Conservation (phyloP, 1,140 invertebrate species). For the Aricia agestis region DNA sequence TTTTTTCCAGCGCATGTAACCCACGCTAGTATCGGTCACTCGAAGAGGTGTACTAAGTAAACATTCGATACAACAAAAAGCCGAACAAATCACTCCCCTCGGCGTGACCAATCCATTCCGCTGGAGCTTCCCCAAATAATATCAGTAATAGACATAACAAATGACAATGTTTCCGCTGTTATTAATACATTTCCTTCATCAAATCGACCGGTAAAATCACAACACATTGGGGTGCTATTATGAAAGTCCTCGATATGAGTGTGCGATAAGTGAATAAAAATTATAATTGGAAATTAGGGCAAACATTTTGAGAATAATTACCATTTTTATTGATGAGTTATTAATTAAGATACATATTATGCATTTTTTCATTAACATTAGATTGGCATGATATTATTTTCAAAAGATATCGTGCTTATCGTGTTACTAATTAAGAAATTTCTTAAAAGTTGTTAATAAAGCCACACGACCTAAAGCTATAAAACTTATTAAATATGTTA, state of each 20-base stretch:
- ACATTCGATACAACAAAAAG: constrained; percentile 21
- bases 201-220: constrained; percentile 54
- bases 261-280: background rate
- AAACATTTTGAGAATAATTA: background rate
- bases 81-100: constrained; percentile 22
- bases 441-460: no score
- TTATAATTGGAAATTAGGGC: no score
- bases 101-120: constrained; percentile 30
- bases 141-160: constrained; percentile 44
- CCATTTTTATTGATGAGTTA: no score
- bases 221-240: constrained; percentile 50
- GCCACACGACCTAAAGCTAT: no score
- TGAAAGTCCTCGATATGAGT: constrained; percentile 21
- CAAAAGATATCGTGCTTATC: no score
- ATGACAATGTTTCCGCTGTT: constrained; percentile 58
- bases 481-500: no score
- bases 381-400: no score
- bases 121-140: constrained; percentile 36
- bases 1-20: background rate
- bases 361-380: no score
- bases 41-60: background rate
- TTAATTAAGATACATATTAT: background rate
- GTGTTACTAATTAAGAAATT: no score
- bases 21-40: background rate
- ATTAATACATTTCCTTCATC: constrained; percentile 54